These are phyloP conservation scores for Bubalus kerabau DNA, from an alignment of 2,113 vertebrate species.

Conservation along the genomic window DNA sequence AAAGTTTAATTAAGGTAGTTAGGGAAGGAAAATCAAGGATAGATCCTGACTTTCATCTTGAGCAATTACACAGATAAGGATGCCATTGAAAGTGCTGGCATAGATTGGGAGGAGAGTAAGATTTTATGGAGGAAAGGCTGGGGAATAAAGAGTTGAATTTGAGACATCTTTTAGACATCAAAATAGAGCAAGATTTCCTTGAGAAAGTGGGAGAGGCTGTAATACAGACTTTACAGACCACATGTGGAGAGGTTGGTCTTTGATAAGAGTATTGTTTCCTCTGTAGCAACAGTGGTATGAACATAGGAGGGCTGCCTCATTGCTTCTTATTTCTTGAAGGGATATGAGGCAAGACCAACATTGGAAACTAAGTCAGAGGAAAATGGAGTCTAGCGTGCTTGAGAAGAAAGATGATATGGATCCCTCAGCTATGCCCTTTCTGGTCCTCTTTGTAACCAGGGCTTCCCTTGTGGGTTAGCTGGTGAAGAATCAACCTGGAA, in stretches of 20 bases:
- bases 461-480: not conserved
- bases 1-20: not conserved
- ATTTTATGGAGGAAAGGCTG: not conserved
- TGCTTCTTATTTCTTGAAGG: not conserved
- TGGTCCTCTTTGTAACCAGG: not conserved
- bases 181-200: not conserved
- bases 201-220: not conserved
- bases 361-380: not conserved
- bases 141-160: not conserved
- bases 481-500: not conserved
- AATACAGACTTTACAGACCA: not conserved
- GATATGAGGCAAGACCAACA: not conserved
- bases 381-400: accelerated
- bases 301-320: not conserved
- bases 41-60: not conserved
- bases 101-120: not conserved
- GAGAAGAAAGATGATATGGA: not conserved
- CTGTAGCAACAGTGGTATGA: not conserved
- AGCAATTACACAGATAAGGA: not conserved
- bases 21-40: not conserved
- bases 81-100: not conserved
- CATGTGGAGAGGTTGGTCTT: not conserved
- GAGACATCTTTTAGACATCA: not conserved
- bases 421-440: not conserved
- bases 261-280: not conserved